Percentiles rank a stretch among this genome's conserved stretches.
Evolutionary conservation across 2,113 vertebrate species (phyloP).

Genomic region (Arvicanthis niloticus): DNA sequence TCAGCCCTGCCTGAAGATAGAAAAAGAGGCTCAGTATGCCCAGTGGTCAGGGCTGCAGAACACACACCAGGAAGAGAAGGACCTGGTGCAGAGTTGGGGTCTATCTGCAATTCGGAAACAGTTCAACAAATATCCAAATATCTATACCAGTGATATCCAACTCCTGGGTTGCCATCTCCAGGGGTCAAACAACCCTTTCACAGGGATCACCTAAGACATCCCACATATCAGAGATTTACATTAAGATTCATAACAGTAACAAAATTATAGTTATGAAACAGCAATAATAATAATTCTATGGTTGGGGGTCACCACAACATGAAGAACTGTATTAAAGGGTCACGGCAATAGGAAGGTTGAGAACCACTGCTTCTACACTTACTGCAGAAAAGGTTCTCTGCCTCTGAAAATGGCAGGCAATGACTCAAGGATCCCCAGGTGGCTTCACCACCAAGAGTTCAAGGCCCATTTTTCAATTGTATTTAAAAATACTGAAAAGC

Average conservation of each 20-base stretch:
- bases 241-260: background rate
- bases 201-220: background rate
- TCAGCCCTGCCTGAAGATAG: background rate
- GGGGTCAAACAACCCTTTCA: background rate
- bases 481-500: background rate
- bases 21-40: background rate
- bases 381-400: background rate
- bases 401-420: constrained; percentile 24
- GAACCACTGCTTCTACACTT: background rate
- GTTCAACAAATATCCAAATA: background rate
- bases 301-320: background rate
- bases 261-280: background rate
- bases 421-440: background rate
- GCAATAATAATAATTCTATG: background rate
- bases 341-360: background rate
- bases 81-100: background rate
- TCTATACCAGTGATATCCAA: background rate
- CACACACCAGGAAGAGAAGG: background rate
- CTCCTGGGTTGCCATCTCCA: background rate
- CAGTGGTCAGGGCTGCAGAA: background rate
- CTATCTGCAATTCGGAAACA: background rate
- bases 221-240: background rate
- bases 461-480: background rate
- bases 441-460: background rate
- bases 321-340: background rate